Evolutionary conservation across 2,888 invertebrate genomes (phyloP).

Genomic region (Chorisops tibialis): DNA sequence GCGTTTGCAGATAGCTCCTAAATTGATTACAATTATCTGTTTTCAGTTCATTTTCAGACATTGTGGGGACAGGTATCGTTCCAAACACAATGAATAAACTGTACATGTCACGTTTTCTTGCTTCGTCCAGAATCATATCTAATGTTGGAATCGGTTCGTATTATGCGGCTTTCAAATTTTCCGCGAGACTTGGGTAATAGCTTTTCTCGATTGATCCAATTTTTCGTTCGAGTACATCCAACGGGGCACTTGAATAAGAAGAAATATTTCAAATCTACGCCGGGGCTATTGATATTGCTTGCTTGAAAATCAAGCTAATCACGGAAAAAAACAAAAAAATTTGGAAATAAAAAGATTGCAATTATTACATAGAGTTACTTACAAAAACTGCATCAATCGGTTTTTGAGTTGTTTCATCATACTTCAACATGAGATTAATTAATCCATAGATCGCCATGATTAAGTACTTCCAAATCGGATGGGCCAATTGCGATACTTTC

Average conservation of each 20-base stretch:
- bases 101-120: not conserved
- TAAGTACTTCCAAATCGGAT: conserved; percentile 46
- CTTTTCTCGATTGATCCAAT: conserved; percentile 7
- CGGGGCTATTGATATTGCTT: conserved; percentile 9
- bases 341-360: too few species aligned
- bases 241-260: not conserved
- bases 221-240: conserved; percentile 2
- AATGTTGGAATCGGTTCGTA: not conserved
- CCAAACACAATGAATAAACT: conserved; percentile 2
- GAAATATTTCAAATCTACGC: conserved; percentile 22
- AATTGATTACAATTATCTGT: conserved; percentile 30
- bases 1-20: not conserved
- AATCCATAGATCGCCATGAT: conserved; percentile 57
- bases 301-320: conserved; percentile 19
- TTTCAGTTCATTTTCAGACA: conserved; percentile 27
- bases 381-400: conserved; percentile 53
- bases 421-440: conserved; percentile 55
- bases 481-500: not conserved
- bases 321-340: too few species aligned
- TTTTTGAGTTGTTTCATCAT: conserved; percentile 43
- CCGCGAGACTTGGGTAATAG: not conserved
- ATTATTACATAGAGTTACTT: conserved; percentile 37
- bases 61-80: conserved; percentile 4
- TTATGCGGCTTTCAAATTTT: not conserved
- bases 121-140: not conserved